Percentiles rank a stretch among this genome's conserved stretches.
phyloP scores from a whole-genome alignment of 2,113 vertebrate species.

The Gopherus evgoodei region DNA sequence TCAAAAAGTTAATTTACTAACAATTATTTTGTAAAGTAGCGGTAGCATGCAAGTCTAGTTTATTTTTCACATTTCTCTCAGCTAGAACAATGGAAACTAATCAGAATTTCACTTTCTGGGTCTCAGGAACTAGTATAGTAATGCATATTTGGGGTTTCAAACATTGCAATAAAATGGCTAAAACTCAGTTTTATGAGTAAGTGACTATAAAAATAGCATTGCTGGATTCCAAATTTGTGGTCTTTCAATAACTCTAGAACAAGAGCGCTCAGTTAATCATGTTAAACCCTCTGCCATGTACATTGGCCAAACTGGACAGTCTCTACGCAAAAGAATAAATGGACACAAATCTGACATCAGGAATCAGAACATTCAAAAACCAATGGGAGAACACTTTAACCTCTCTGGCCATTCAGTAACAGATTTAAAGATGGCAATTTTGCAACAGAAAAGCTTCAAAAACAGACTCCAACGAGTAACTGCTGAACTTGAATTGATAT shows the following conservation, averaged over 20 bases:
- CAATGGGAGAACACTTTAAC: too few relatives aligned
- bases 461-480: too few relatives aligned
- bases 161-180: neutral
- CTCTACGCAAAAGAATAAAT: too few relatives aligned
- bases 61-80: neutral
- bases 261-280: neutral
- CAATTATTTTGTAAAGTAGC: neutral
- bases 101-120: neutral
- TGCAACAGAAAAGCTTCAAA: too few relatives aligned
- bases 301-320: too few relatives aligned
- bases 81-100: neutral
- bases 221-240: neutral
- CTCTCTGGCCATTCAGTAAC: too few relatives aligned
- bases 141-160: neutral
- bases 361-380: too few relatives aligned
- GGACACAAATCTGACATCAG: too few relatives aligned
- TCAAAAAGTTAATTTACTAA: neutral
- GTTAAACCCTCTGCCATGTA: too few relatives aligned
- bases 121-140: neutral
- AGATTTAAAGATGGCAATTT: too few relatives aligned
- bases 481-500: too few relatives aligned
- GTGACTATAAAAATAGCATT: neutral
- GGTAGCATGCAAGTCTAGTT: neutral
- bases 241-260: neutral
- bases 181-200: neutral